Evolutionary conservation across 1,140 invertebrate species (phyloP).

Genomic region (Papilio dardanus): DNA sequence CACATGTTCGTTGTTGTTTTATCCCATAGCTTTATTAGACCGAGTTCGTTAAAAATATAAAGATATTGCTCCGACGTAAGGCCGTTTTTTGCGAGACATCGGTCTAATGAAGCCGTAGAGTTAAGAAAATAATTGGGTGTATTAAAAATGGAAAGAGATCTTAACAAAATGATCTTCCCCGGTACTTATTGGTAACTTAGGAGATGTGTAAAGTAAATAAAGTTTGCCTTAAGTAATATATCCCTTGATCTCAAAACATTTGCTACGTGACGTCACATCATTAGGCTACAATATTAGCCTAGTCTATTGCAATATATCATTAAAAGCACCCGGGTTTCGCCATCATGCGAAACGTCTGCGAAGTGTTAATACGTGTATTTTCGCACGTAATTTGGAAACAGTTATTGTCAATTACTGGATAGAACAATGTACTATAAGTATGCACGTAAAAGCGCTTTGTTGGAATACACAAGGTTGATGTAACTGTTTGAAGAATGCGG

Average conservation of each 20-base stretch:
- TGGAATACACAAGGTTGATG: slow-evolving; percentile 25
- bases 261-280: slow-evolving; percentile 29
- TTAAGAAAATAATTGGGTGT: too few relatives aligned
- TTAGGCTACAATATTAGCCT: slow-evolving; percentile 21
- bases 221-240: neutral
- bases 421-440: slow-evolving; percentile 32
- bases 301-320: slow-evolving; percentile 25
- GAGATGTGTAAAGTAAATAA: neutral
- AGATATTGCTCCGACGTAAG: too few relatives aligned
- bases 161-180: too few relatives aligned
- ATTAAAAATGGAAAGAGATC: too few relatives aligned
- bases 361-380: slow-evolving; percentile 34
- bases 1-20: too few relatives aligned
- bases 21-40: too few relatives aligned
- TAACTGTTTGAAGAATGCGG: slow-evolving; percentile 13
- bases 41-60: too few relatives aligned
- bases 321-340: slow-evolving; percentile 24
- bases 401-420: slow-evolving; percentile 33
- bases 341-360: slow-evolving; percentile 19
- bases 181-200: too few relatives aligned
- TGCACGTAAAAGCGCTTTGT: neutral
- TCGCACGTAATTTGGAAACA: slow-evolving; percentile 39
- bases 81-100: too few relatives aligned
- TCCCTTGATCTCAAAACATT: slow-evolving; percentile 28
- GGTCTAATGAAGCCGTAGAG: too few relatives aligned